These are phyloP conservation scores for Drosophila kepulauana DNA, from an alignment of 1,140 invertebrate species.

Conservation along the genomic window DNA sequence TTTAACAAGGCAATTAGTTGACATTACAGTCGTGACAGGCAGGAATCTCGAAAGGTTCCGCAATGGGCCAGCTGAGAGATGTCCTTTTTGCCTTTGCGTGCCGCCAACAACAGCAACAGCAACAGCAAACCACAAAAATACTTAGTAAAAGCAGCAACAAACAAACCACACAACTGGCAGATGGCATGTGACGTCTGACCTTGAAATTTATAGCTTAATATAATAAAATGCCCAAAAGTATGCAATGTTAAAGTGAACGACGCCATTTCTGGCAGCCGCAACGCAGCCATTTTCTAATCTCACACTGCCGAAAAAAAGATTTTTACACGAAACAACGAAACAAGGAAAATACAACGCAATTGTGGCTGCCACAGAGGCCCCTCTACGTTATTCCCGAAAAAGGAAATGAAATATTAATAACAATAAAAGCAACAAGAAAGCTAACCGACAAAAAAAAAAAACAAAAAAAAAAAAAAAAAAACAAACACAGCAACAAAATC, in stretches of 20 bases:
- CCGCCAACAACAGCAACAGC: not conserved
- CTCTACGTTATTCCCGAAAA: not conserved
- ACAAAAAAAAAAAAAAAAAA: not conserved
- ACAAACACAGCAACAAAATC: slow-evolving; percentile 27
- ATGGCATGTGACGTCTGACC: slow-evolving; percentile 68
- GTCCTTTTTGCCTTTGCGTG: slow-evolving; percentile 51
- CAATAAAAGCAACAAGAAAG: slow-evolving; percentile 51
- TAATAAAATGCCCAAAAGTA: slow-evolving; percentile 55
- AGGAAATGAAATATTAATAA: slow-evolving; percentile 55
- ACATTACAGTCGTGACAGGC: slow-evolving; percentile 48
- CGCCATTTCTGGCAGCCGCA: slow-evolving; percentile 43
- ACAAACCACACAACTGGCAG: slow-evolving; percentile 43
- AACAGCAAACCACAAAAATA: slow-evolving; percentile 22
- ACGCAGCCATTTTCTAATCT: slow-evolving; percentile 34
- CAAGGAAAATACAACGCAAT: slow-evolving; percentile 44
- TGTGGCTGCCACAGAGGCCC: slow-evolving; percentile 5
- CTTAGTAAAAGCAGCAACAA: not conserved
- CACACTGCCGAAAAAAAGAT: slow-evolving; percentile 4
- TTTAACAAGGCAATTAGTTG: slow-evolving; percentile 58
- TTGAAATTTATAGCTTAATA: slow-evolving; percentile 76
- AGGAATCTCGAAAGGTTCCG: slow-evolving; percentile 42
- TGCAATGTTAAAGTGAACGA: slow-evolving; percentile 52
- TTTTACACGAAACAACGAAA: not conserved
- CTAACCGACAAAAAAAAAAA: not conserved
- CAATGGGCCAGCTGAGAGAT: slow-evolving; percentile 21